Base-by-base conservation (phyloP, 2,888 invertebrate genomes). In the Acronicta leporina region DNA sequence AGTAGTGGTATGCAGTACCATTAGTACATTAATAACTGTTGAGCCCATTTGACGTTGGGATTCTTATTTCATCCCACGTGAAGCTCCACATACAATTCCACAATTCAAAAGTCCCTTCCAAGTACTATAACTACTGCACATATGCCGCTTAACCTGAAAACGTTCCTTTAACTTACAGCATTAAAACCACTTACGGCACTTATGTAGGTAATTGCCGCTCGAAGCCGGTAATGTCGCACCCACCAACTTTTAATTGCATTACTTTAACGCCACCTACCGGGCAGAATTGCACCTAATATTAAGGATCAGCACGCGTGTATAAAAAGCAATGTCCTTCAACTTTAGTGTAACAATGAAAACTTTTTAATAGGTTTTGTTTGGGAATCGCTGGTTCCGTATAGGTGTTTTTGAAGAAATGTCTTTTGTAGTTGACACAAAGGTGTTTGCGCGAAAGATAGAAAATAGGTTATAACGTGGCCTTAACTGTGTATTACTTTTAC, bases 221-320 rank as follows among this genome's bases (percentile, higher is more conserved):
- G 69, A 75, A 69, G 68, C 62, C 47, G 45, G 43, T 53, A 52
- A 44, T 73, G 73, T 73, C 67, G 67, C 77, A 70, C 72, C 79
- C 14, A 68, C 75, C 54, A 68, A 79, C 68, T 79, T 79, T 70
- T 79, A 80, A 79, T 79, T 80, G 75, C 75, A 80, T 80, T 78
- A 80, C 75, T 73, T 65, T 63, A 57, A 25, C 46, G 13, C 54
- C 50, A 60, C 45, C 63, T 62, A 66, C 54, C 33, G 30, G 51
- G 44, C 59, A 56, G 58, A 56, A 47, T 50, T 63, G 56, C 59
- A 53, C 20, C 20, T 20, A 20, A 57, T 61, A 67, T 65, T 48
- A 62, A 53, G 59, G 64, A 52, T 67, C 47, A 11, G 2, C 14
- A 51, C 48, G 38, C 38, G 63, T 59, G 61, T 62, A 52, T 67